Percentiles rank a stretch among this genome's conserved stretches.
Evolutionary conservation across 2,888 invertebrate species (phyloP).

Genomic region (Melipona bicolor): DNA sequence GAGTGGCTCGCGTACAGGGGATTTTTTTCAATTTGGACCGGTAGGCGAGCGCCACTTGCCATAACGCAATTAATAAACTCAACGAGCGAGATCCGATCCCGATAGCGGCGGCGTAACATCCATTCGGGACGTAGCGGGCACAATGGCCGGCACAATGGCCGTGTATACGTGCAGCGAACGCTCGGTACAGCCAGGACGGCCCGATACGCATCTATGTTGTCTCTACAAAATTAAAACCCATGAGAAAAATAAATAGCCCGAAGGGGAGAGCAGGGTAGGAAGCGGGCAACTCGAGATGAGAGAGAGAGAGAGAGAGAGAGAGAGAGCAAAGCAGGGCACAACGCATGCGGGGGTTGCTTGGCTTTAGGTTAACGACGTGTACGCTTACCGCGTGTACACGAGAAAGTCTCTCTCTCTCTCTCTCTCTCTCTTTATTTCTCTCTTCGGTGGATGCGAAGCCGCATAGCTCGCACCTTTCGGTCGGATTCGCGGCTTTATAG

Average conservation of each 20-base stretch:
- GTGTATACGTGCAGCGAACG: slow-evolving; percentile 51
- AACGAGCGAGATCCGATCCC: slow-evolving; percentile 80
- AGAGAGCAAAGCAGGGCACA: slow-evolving; percentile 73
- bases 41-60: slow-evolving; percentile 71
- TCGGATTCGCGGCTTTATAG: slow-evolving; percentile 9
- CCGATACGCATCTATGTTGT: slow-evolving; percentile 81
- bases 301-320: slow-evolving; percentile 79
- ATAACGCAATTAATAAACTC: slow-evolving; percentile 81
- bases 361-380: slow-evolving; percentile 22
- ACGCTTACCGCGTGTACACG: slow-evolving; percentile 11
- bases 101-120: slow-evolving; percentile 74
- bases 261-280: slow-evolving; percentile 38
- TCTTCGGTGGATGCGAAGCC: slow-evolving; percentile 16
- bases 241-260: slow-evolving; percentile 82
- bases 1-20: slow-evolving; percentile 42
- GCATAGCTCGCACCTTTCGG: slow-evolving; percentile 43
- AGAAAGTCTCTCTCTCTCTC: background rate
- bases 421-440: background rate
- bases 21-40: slow-evolving; percentile 72
- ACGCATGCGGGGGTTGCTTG: slow-evolving; percentile 73
- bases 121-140: slow-evolving; percentile 66
- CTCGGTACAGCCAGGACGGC: slow-evolving; percentile 41
- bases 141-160: slow-evolving; percentile 72
- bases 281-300: slow-evolving; percentile 80
- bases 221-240: slow-evolving; percentile 82